phyloP scores from a whole-genome alignment of 2,797 vertebrate genomes.

The Megalops cyprinoides region DNA sequence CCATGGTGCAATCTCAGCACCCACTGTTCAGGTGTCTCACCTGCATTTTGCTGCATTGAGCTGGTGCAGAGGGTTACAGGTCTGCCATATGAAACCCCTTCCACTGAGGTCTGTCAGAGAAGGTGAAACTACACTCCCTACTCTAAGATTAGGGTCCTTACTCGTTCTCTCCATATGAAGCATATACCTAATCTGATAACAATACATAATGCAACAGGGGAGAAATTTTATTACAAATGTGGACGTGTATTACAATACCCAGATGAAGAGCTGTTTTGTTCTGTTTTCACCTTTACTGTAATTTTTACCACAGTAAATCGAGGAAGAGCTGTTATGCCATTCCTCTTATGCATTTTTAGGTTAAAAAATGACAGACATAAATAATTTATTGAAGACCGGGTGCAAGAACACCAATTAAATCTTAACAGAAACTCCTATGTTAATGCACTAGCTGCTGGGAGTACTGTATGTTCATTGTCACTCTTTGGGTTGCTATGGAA shows the following conservation, averaged over 20 bases:
- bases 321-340: not conserved
- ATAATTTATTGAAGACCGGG: conserved; percentile 9
- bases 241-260: not conserved
- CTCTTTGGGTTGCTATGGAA: not conserved
- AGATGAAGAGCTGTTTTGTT: not conserved
- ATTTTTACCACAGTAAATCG: not conserved
- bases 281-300: not conserved
- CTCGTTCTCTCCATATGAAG: not conserved
- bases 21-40: not conserved
- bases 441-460: not conserved
- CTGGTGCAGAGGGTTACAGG: not conserved
- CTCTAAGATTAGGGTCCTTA: too few relatives aligned
- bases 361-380: not conserved
- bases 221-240: not conserved
- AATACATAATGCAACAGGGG: not conserved
- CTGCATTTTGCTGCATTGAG: not conserved
- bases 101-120: not conserved
- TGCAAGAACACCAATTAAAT: not conserved
- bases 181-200: not conserved
- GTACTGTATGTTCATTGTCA: not conserved
- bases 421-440: not conserved
- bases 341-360: not conserved
- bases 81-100: not conserved
- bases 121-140: not conserved
- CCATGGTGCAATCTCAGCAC: not conserved